Evolutionary conservation across 2,113 vertebrate species (phyloP), one percentile per base, ranked within the genome.

Genomic region (Colinus virginianus): DNA sequence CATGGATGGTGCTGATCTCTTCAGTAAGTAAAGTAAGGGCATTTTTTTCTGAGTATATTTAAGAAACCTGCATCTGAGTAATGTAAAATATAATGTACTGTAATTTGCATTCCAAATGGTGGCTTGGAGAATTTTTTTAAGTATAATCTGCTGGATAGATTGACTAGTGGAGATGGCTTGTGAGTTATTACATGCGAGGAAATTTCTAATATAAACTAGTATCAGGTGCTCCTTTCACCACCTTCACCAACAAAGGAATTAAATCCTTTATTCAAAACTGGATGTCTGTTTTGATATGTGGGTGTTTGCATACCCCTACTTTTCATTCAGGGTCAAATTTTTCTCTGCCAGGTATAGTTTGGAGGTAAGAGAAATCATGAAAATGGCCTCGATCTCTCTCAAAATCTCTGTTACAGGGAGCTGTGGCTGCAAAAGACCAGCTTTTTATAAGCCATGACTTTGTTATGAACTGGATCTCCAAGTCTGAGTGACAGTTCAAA

Each of bases 101-200:
- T 75, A 79, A 58, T 82, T 78, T 90, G 42, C n/a, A 34, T 23
- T 89, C 92, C 45, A 68, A 78, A 46, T 78, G 90, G 78, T 56
- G 38, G 10, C 32, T 55, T 85, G n/a, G 30, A 71, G 34, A 11
- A 58, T 90, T 93, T 10, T 79, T 81, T 90, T 56, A 78, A 53
- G 18, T 34, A 8, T 21, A 66, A 38, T 82, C 45, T 76, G 0
- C 32, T 70, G 42, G 48, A 71, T 5, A 28, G 66, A 84, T 63
- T 84, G 48, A 67, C 28, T 51, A 21, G 12, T 61, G 66, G 38
- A 67, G 26, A 34, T 83, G 77, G 22, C 51, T 70, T 85, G n/a
- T 89, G 70, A 61, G 53, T 80, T 51, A 46, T 84, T 82, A 48
- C 55, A 45, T 30, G 32, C 13, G 64, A 5, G 28, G 42, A 53